Percentiles rank a stretch among this genome's conserved stretches.
Conservation (phyloP, 1,140 invertebrate species). For the Hyphantria cunea region DNA sequence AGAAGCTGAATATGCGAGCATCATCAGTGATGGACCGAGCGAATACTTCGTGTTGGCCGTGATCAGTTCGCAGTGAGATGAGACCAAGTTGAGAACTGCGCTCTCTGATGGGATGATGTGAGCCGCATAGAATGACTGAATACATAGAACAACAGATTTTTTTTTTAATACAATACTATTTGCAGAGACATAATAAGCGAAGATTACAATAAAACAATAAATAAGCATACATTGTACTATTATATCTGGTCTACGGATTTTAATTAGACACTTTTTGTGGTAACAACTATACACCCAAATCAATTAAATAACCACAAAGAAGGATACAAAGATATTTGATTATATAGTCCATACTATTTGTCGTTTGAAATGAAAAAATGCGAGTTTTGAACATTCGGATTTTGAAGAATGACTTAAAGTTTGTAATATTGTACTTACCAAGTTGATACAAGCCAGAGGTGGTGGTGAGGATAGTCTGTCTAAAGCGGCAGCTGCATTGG, state of each 20-base stretch:
- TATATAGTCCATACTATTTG: too few relatives aligned
- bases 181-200: too few relatives aligned
- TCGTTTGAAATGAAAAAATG: too few relatives aligned
- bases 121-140: conserved; percentile 87
- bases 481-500: conserved; percentile 54
- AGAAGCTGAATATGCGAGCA: conserved; percentile 70
- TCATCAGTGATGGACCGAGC: conserved; percentile 64
- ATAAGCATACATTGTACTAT: too few relatives aligned
- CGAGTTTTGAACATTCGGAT: too few relatives aligned
- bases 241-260: too few relatives aligned
- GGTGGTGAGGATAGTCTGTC: conserved; percentile 48
- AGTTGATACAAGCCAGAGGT: conserved; percentile 46
- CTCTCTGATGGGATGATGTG: conserved; percentile 93
- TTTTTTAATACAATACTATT: too few relatives aligned
- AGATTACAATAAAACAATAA: neutral
- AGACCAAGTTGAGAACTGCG: conserved; percentile 86
- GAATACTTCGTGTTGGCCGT: conserved; percentile 63
- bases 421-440: conserved; percentile 44
- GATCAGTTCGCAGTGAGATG: conserved; percentile 70
- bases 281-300: too few relatives aligned
- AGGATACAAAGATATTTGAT: too few relatives aligned
- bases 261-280: too few relatives aligned
- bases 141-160: conserved; percentile 6
- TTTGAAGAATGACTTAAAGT: too few relatives aligned
- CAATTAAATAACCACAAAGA: too few relatives aligned